Percentiles rank a stretch among this genome's conserved stretches.
phyloP scores from a whole-genome alignment of 2,113 vertebrate genomes.

The Cromileptes altivelis region DNA sequence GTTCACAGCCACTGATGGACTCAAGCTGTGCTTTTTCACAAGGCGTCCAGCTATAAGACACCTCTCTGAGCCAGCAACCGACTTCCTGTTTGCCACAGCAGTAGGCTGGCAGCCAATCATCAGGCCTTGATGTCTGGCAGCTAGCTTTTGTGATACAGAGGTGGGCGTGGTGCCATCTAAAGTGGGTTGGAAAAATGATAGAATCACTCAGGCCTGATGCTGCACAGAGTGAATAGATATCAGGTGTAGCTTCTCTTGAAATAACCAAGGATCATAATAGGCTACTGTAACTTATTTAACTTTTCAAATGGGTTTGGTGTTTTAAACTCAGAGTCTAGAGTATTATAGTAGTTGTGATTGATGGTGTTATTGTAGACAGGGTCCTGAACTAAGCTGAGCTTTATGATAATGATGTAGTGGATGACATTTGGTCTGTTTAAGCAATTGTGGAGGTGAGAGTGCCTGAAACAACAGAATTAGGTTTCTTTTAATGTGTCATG shows the following conservation, averaged over 20 bases:
- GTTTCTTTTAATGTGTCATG: neutral
- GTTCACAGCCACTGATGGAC: too few relatives aligned
- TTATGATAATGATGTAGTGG: neutral
- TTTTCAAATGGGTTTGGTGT: neutral
- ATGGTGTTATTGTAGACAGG: neutral
- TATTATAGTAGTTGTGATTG: neutral
- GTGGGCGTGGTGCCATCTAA: too few relatives aligned
- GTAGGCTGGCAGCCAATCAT: too few relatives aligned
- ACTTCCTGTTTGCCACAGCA: too few relatives aligned
- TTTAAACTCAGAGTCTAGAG: neutral
- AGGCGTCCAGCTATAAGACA: too few relatives aligned
- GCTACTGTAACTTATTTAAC: neutral
- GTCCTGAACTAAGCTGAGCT: neutral
- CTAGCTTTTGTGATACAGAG: too few relatives aligned
- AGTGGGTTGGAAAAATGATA: too few relatives aligned
- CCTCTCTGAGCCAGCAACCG: too few relatives aligned
- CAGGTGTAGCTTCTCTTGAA: neutral
- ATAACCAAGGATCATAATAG: neutral
- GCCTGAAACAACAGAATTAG: neutral
- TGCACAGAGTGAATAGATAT: neutral
- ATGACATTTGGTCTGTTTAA: neutral
- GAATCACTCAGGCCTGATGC: neutral
- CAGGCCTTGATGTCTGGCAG: too few relatives aligned
- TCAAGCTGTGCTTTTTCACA: too few relatives aligned
- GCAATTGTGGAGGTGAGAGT: neutral